Evolutionary conservation across 2,888 invertebrate species (phyloP), one percentile per base, ranked within the genome.

Genomic region (Gandaritis pyraliata): DNA sequence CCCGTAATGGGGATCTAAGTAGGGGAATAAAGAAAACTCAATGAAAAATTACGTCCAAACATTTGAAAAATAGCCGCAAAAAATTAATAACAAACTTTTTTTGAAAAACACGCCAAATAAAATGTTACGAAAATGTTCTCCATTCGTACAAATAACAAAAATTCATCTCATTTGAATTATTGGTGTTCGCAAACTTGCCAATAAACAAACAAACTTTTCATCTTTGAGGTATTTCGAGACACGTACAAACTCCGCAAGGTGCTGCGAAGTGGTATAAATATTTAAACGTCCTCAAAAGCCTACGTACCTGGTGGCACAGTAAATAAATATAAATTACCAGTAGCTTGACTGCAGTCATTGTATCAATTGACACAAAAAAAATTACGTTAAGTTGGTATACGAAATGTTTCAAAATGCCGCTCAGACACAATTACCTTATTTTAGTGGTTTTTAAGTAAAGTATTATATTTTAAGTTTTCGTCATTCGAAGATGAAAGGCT

Each of bases 201-300:
- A 58, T 58, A 64, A 56, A 56, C 59, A 64, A 54, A 58, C 52
- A 48, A 59, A 59, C 56, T 59, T 61, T 59, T 56, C 64, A 56
- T 59, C 56, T 56, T 64, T 47, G 52, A 52, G 58, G 64, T 59
- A 0, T 64, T 64, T 58, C 60, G 55, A 67, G 64, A 69, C 65
- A 67, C 64, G 65, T 48, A 60, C 58, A 46, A 67, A 65, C 65
- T 69, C 61, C 53, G 23, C 41, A 49, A 61, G 61, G 58, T 63
- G 54, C 52, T 55, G 39, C 38, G 13, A 58, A 58, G 65, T 61
- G 68, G 58, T 59, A 68, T 70, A 63, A 65, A 68, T 70, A 68
- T 68, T 68, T 66, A 61, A 69, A 61, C 64, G 41, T 47, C 61
- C 61, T 46, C 63, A 54, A 48, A 56, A 65, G 58, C 51, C 47